A percentile compares a stretch with the other conserved stretches of the same genome.
phyloP scores from a whole-genome alignment of 2,797 vertebrate genomes.

The Darevskia mixta region DNA sequence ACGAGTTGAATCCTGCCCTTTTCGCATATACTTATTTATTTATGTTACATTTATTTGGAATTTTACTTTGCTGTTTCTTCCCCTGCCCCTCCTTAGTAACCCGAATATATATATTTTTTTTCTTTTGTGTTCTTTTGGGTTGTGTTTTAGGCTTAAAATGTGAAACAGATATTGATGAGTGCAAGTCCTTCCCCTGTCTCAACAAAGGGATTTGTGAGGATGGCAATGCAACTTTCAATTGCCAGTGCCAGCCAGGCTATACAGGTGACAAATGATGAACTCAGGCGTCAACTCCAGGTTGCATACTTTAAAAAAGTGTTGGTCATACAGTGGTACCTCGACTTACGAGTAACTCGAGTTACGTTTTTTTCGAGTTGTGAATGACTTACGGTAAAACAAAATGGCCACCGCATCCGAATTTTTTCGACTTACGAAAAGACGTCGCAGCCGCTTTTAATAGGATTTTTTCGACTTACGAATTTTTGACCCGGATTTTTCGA shows the following conservation, averaged over 20 bases:
- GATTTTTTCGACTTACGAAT: too few relatives aligned
- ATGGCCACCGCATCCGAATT: too few relatives aligned
- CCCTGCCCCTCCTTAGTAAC: not conserved
- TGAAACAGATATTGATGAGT: slow-evolving; percentile 93
- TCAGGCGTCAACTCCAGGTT: not conserved
- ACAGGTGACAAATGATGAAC: slow-evolving; percentile 80
- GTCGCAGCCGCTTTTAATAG: too few relatives aligned
- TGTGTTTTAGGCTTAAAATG: slow-evolving; percentile 91
- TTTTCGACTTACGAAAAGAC: too few relatives aligned
- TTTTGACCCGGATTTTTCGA: too few relatives aligned
- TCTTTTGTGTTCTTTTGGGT: slow-evolving; percentile 32
- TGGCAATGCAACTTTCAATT: slow-evolving; percentile 86
- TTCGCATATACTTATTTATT: not conserved
- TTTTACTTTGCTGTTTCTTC: not conserved
- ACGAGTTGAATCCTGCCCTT: too few relatives aligned
- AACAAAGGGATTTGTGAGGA: slow-evolving; percentile 91
- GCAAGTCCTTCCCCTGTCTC: slow-evolving; percentile 90
- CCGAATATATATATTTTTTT: not conserved
- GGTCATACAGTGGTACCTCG: too few relatives aligned
- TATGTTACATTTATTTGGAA: not conserved
- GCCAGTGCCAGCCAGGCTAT: slow-evolving; percentile 91
- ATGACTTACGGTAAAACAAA: too few relatives aligned
- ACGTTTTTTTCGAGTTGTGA: too few relatives aligned
- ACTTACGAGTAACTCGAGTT: too few relatives aligned
- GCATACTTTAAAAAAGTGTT: not conserved